Conservation (phyloP, 1,140 invertebrate species). For the Pseudobourletiella spinata region DNA sequence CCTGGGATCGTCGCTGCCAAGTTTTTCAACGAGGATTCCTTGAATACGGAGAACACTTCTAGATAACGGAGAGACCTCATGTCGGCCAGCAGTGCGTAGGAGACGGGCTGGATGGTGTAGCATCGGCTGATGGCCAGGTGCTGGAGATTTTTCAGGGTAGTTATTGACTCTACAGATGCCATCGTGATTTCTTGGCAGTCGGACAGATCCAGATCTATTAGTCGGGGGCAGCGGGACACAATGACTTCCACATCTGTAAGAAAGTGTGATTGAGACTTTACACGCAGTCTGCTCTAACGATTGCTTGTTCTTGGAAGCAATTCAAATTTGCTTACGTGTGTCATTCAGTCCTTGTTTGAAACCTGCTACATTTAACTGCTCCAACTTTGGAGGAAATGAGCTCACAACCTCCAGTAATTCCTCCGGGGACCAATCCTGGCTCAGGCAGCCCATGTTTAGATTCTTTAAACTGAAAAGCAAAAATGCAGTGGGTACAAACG, state of each 20-base stretch:
- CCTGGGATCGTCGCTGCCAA: conserved; percentile 48
- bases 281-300: no score
- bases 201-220: conserved; percentile 26
- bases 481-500: neutral
- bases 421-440: conserved; percentile 7
- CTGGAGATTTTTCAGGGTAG: conserved; percentile 50
- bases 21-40: conserved; percentile 48
- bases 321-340: neutral
- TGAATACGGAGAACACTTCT: conserved; percentile 66
- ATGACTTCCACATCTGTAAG: conserved; percentile 17
- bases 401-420: conserved; percentile 15
- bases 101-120: conserved; percentile 59
- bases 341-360: neutral
- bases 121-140: conserved; percentile 72
- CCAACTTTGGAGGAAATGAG: conserved; percentile 2
- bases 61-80: conserved; percentile 55
- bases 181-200: conserved; percentile 23
- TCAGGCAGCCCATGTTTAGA: conserved; percentile 25
- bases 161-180: conserved; percentile 1
- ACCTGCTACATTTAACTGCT: conserved; percentile 23
- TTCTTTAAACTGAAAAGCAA: conserved; percentile 18
- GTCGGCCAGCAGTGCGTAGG: conserved; percentile 47
- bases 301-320: no score
- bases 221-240: neutral
- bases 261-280: no score